Base-by-base conservation (phyloP, 2,113 vertebrate species). In the Plotosus lineatus region DNA sequence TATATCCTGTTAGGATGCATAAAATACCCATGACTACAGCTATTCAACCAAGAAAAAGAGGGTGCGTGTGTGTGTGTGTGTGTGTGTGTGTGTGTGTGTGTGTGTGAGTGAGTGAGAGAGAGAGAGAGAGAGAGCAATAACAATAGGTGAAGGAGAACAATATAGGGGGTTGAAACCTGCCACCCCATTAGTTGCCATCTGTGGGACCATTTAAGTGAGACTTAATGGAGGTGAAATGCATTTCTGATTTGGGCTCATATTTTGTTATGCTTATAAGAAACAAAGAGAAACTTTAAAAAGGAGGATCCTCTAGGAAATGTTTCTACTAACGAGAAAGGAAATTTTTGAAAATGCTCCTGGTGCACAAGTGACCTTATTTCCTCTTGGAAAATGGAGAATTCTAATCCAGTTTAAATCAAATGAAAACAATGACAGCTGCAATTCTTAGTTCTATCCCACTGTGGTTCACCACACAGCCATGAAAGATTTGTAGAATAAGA, bases 11-110 rank as follows among this genome's bases (percentile, higher is more conserved):
- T 68, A 58, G 74, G 80, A 68, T 65, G 63, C 42, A 50, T 82
- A 73, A 55, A 73, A 85, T 83, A 80, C 81, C 69, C 81, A 42
- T 85, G 84, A 83, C 73, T 66, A 78, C 81, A 26, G 23, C 46
- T 63, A 74, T 78, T 81, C 21, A 63, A 72, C 53, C 51, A 9
- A 33, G 9, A 17, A 40, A 72, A 12, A 69, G 15, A 71, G 26
- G 28, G 42, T 21, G 66, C 31, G 44, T 48, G n/a, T 5, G 26
- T 38, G 50, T 3, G 50, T 5, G 6, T 15, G 23, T 14, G 17
- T 10, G 19, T 9, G 33, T 4, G 17, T 11, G 65, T 38, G 61
- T 38, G 36, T 19, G 21, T 40, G 11, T 14, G 38, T 44, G 23
- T 26, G 48, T 14, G 48, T 14, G 10, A 50, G 48, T 14, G 48